These are phyloP conservation scores for Chaetogeoica ovagalla DNA, from an alignment of 2,888 invertebrate species.

Conservation along the genomic window DNA sequence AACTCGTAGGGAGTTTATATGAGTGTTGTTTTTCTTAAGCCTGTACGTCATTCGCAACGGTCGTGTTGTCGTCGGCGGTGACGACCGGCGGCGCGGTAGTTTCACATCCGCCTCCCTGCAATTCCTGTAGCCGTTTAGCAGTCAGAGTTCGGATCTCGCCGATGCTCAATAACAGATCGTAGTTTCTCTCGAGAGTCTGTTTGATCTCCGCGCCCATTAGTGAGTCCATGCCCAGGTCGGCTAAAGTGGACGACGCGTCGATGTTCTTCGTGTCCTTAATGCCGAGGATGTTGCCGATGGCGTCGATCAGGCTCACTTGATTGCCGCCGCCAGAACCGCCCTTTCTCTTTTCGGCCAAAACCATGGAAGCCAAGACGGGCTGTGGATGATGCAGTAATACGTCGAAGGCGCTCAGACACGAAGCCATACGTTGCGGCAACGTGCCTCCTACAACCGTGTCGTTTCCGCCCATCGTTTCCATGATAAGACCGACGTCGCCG, in stretches of 20 bases:
- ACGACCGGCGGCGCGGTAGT: slow-evolving; percentile 55
- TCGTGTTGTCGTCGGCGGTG: too few relatives aligned
- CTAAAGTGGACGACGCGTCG: slow-evolving; percentile 75
- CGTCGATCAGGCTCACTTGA: slow-evolving; percentile 72
- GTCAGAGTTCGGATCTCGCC: slow-evolving; percentile 88
- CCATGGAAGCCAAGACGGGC: slow-evolving; percentile 79
- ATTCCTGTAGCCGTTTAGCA: slow-evolving; percentile 72
- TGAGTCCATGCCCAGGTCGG: slow-evolving; percentile 97
- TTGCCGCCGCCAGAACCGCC: slow-evolving; percentile 61
- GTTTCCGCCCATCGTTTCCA: slow-evolving; percentile 89
- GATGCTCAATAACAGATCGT: slow-evolving; percentile 85
- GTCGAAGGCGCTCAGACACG: slow-evolving; percentile 87
- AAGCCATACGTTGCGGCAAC: slow-evolving; percentile 91
- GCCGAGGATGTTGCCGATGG: slow-evolving; percentile 86
- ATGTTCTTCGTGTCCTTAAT: slow-evolving; percentile 84
- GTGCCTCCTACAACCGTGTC: slow-evolving; percentile 94
- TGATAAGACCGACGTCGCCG: slow-evolving; percentile 92
- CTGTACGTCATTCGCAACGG: not conserved
- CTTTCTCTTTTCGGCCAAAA: slow-evolving; percentile 82
- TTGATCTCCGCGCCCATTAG: slow-evolving; percentile 99
- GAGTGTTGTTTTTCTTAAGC: not conserved
- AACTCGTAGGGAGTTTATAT: not conserved
- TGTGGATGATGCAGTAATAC: slow-evolving; percentile 86
- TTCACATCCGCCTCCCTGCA: slow-evolving; percentile 60
- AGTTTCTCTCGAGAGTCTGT: slow-evolving; percentile 89